Evolutionary conservation across 2,888 invertebrate species (phyloP), one percentile per base, ranked within the genome.

Genomic region (Eulithis prunata): DNA sequence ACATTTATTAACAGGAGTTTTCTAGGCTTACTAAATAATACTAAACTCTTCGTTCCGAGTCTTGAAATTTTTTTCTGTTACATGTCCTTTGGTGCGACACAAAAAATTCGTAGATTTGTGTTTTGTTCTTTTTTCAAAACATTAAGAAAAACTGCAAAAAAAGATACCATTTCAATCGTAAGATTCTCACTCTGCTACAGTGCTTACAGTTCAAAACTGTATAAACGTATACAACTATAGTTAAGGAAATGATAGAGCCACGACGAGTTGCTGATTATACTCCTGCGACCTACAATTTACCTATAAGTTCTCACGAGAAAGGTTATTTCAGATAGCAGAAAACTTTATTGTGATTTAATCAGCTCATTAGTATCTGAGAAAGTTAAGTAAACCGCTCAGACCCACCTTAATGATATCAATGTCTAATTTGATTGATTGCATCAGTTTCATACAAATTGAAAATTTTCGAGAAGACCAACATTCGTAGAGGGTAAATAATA

Each of bases 341-440:
- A 65, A 46, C 13, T 21, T 57, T 62, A 55, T 66, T 58, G 72
- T 71, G 75, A 58, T 73, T 69, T 71, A 69, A 70, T 72, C 51
- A 58, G 14, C 47, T 54, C 47, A 54, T 64, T 64, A 54, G 21
- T 49, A 28, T 38, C 14, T 14, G 47, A 21, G 21, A 47, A 13
- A 46, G 7, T 41, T 41, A 41, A 3, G 32, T 41, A 10, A 41
- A 8, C 32, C 6, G 32, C 32, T 3, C 32, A 32, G 32, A 32
- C 32, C 3, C 32, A 32, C 1, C 32, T 32, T 32, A 32, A 32
- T 32, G 32, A 32, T 32, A 32, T 32, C 4, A 32, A 32, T 32
- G 32, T 32, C 32, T 41, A 10, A 11, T 41, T 41, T 41, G 41
- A 41, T 41, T 41, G 32, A 32, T 78, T 64, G 68, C 70, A 66